A percentile compares a stretch with the other conserved stretches of the same genome.
phyloP scores from a whole-genome alignment of 2,113 vertebrate species.

The Phycodurus eques region DNA sequence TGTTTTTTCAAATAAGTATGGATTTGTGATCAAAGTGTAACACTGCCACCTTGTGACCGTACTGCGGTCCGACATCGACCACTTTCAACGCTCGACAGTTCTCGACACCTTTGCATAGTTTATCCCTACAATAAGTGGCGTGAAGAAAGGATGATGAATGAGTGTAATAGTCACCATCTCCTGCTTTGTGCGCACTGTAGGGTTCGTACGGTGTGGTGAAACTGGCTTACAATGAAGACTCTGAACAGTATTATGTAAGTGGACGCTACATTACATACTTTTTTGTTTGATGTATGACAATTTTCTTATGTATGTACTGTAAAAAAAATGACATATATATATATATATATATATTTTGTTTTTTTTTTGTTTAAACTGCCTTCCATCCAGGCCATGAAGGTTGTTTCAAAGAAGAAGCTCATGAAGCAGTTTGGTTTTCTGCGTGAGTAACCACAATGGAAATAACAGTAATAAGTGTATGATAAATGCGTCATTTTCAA shows the following conservation, averaged over 20 bases:
- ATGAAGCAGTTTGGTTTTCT: constrained; percentile 92
- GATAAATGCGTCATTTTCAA: not conserved
- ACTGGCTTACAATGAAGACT: constrained; percentile 88
- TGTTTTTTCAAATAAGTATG: not conserved
- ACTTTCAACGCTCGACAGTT: too few relatives aligned
- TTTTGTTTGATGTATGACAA: not conserved
- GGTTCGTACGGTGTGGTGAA: constrained; percentile 94
- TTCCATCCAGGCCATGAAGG: constrained; percentile 88
- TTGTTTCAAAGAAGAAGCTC: constrained; percentile 94
- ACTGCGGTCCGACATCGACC: too few relatives aligned
- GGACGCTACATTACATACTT: not conserved
- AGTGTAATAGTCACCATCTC: not conserved
- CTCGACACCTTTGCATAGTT: too few relatives aligned
- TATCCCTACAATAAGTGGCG: not conserved
- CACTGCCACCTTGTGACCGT: not conserved
- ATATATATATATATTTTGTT: not conserved
- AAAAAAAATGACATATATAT: not conserved
- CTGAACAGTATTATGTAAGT: constrained; percentile 90
- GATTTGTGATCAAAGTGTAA: not conserved
- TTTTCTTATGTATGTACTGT: not conserved
- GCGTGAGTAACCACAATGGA: constrained; percentile 74
- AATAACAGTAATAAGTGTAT: not conserved
- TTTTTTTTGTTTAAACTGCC: not conserved
- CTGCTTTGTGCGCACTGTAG: constrained; percentile 63
- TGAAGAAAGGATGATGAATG: not conserved